Conservation (phyloP, 2,797 vertebrate genomes). For the Pelodytes ibericus region DNA sequence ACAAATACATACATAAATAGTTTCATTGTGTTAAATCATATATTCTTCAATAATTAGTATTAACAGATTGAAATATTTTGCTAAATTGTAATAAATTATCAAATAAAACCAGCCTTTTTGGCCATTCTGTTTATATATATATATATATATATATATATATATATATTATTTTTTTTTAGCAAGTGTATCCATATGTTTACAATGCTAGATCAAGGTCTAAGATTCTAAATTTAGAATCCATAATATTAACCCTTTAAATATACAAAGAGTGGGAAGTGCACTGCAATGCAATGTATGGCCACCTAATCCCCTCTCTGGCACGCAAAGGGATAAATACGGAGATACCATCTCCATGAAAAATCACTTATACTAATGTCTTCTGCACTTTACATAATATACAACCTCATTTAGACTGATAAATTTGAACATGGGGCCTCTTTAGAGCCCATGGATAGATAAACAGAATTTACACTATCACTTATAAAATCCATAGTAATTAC, state of each 20-base stretch:
- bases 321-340: constrained; percentile 6
- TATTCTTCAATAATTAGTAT: no score
- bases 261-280: background rate
- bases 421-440: constrained; percentile 37
- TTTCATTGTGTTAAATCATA: no score
- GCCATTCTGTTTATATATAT: no score
- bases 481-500: constrained; percentile 53
- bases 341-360: constrained; percentile 40
- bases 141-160: no score
- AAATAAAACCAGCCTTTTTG: no score
- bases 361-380: constrained; percentile 49
- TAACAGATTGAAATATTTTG: no score
- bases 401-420: constrained; percentile 47
- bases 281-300: background rate
- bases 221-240: constrained; percentile 26
- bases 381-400: constrained; percentile 42
- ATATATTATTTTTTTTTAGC: no score
- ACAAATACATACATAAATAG: no score
- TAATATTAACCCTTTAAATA: constrained; percentile 10
- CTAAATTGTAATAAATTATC: no score
- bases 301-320: background rate
- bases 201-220: background rate
- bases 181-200: background rate
- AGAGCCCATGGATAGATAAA: constrained; percentile 42
- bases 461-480: constrained; percentile 49